Evolutionary conservation across 1,140 invertebrate genomes (phyloP), one percentile per base, ranked within the genome.

Genomic region (Venturia canescens): DNA sequence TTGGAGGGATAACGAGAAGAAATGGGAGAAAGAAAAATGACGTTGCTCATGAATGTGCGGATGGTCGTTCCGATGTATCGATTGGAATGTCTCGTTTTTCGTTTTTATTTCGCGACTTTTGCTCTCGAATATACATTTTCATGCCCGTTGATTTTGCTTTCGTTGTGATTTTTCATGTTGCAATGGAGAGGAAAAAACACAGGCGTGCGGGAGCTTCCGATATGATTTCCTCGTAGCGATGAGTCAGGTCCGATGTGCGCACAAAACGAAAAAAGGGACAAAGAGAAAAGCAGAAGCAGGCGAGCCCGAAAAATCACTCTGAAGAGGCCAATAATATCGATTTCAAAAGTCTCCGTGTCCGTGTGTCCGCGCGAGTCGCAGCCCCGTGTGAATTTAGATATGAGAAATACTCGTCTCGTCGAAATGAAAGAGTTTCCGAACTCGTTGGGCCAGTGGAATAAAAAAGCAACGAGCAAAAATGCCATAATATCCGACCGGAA

Each of bases 291-390:
- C 3, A 34, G 31, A 34, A 34, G 7, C 7, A 34, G 31, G 31
- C 31, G 7, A 34, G 31, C 31, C 31, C 31, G 31, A 53, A 53
- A 53, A 53, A 53, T 53, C 31, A 34, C 50, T n/a, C n/a, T n/a
- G n/a, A 53, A n/a, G n/a, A 53, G 50, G 50, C 50, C 50, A 53
- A 53, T 53, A 53, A 53, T 53, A 53, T 53, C 50, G 50, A 53
- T 53, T n/a, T 13, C 3, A 53, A 53, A 15, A 15, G 50, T 5
- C n/a, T 3, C 3, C 11, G 50, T 53, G 50, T 53, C 15, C 11
- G 50, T 53, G 15, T 53, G 50, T 53, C n/a, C n/a, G n/a, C n/a
- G n/a, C n/a, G 50, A n/a, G 3, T 34, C 31, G n/a, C n/a, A n/a
- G n/a, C n/a, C 31, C 3, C 7, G 11, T 53, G 50, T 18, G n/a